Evolutionary conservation across 2,797 vertebrate genomes (phyloP), one percentile per base, ranked within the genome.

Genomic region (Brachyalestes nurse): DNA sequence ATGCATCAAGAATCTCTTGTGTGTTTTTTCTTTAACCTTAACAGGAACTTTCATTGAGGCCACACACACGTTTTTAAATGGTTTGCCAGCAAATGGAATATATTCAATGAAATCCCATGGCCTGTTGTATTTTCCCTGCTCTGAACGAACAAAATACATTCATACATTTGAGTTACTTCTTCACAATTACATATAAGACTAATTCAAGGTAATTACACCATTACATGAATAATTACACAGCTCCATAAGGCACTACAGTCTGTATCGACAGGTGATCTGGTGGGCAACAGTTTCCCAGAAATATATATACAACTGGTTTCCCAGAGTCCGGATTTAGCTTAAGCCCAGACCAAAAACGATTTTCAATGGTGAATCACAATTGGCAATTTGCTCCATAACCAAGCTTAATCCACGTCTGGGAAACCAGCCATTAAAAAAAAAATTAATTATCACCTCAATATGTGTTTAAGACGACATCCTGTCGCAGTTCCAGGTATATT

Each of bases 341-440:
- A 67, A 67, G 60, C 25, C 23, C 28, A 34, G 28, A 64, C 40
- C 47, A 49, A 45, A 69, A 23, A 47, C 9, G 40, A 69, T 69
- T 47, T 69, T 69, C 42, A 12, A 69, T 47, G 66, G n/a, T 69
- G 66, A 47, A 47, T 69, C 66, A 69, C 40, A 16, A 21, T 47
- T 45, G 66, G 66, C 42, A 69, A 13, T 51, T 51, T 47, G 25
- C 45, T 51, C 45, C 47, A 51, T 51, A 49, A 49, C 45, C 23
- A 16, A 13, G 23, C 47, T 51, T 70, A 70, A 51, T 49, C 67
- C 67, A 53, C n/a, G 69, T 55, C 47, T 72, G 69, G 23, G 69
- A 72, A 72, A 55, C 23, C 25, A 25, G 25, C 69, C 69, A 55
- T 25, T 17, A 10, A 42, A 40, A 65, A 62, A 34, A 64, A 60